These are phyloP conservation scores for Xiphophorus birchmanni DNA, from an alignment of 2,797 vertebrate genomes.

Conservation along the genomic window DNA sequence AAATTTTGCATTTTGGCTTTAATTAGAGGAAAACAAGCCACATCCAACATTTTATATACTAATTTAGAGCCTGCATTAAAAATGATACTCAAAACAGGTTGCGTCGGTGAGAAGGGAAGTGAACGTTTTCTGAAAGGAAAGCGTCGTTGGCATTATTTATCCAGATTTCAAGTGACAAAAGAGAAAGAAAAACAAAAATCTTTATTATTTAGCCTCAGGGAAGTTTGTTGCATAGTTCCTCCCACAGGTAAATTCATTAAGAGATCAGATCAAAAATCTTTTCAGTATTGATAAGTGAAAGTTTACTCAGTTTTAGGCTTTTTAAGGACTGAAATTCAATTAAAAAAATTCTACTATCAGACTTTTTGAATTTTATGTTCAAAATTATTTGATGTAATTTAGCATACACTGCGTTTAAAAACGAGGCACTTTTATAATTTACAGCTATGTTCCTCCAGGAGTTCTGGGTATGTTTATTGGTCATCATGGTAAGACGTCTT, in stretches of 20 bases:
- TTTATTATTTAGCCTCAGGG: not conserved
- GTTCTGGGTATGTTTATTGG: not conserved
- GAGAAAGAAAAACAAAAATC: not conserved
- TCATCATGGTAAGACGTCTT: not conserved
- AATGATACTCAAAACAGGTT: conserved; percentile 34
- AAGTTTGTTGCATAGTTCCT: not conserved
- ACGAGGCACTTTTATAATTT: not conserved
- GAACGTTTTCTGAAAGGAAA: conserved; percentile 26
- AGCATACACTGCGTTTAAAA: not conserved
- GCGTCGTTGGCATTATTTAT: conserved; percentile 25
- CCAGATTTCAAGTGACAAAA: conserved; percentile 30
- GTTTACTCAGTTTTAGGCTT: conserved; percentile 2
- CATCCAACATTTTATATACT: conserved; percentile 47
- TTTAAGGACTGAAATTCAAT: not conserved
- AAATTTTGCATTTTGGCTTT: conserved; percentile 67
- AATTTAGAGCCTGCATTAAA: conserved; percentile 41
- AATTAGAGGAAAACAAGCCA: conserved; percentile 52
- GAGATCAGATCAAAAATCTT: conserved; percentile 7
- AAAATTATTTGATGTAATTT: not conserved
- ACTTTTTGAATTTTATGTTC: not conserved
- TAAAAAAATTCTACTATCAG: not conserved
- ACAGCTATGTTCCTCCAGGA: not conserved
- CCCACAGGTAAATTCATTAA: not conserved
- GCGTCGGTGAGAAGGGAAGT: conserved; percentile 21
- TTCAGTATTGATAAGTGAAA: conserved; percentile 14